Base-by-base conservation (phyloP, 1,140 invertebrate species). In the Nasonia longicornis region DNA sequence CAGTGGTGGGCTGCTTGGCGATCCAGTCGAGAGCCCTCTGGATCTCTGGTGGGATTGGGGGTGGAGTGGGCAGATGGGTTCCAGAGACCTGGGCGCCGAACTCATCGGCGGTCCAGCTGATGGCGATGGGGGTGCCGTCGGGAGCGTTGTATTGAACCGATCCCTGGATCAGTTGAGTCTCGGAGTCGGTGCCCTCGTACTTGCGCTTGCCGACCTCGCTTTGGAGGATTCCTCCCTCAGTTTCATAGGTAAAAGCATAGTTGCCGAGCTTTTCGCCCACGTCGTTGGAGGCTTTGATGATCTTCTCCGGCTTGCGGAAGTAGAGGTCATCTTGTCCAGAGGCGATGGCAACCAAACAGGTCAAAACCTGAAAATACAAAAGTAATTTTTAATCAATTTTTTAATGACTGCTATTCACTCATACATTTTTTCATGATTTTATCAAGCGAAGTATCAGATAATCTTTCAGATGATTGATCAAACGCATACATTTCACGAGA, bases 41-140 rank as follows among this genome's bases (percentile, higher is more conserved):
- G 72, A 96, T 96, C 87, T 93, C 95, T 80, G 94, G 94, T 22
- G 95, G 95, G 81, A 96, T 95, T 52, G 94, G 94, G 2, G 95
- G 95, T 0, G 94, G 93, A 1, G 94, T 95, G 20, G 95, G 95
- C 31, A 96, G 86, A 89, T 96, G 95, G 7, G 93, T 93, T 3
- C 95, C 95, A 0, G 85, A 85, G 7, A 92, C 89, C 79, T 89
- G 90, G 16, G 90, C 87, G 0, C 92, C 92, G 79, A 91, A 92
- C 71, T 92, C 91, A 71, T 92, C 91, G 45, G 92, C 91, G 0
- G 90, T 90, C 90, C 90, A 92, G 79, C 89, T 90, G 22, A 91
- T 81, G 10, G 87, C 88, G 63, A 92, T 88, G 3, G 91, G 91
- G 0, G 88, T 91, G 16, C 92, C 92, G 79, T 93, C 92, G 0